Conservation (phyloP, 2,888 invertebrate genomes). For the Apodemia mormo region DNA sequence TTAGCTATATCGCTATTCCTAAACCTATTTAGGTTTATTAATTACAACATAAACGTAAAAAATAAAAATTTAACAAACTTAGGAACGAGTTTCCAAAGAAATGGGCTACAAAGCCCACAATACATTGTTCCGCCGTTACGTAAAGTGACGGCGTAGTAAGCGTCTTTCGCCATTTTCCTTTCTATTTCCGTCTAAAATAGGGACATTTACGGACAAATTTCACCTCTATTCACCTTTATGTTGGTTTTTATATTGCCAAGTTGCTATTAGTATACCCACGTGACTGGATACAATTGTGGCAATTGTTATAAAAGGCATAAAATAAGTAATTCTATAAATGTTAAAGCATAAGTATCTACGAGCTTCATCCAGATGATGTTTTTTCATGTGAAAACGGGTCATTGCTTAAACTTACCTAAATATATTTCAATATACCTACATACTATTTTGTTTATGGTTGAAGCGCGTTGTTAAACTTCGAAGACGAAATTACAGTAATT, state of each 20-base stretch:
- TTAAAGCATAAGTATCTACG: too few relatives aligned
- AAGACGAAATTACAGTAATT: too few relatives aligned
- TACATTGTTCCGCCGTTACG: neutral
- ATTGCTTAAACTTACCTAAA: too few relatives aligned
- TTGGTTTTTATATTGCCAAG: neutral
- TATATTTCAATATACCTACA: too few relatives aligned
- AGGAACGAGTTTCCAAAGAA: neutral
- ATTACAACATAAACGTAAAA: neutral
- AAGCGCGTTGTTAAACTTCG: too few relatives aligned
- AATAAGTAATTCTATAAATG: too few relatives aligned
- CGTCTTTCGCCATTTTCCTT: conserved; percentile 14
- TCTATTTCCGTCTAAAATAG: conserved; percentile 19
- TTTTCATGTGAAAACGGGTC: too few relatives aligned
- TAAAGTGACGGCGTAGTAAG: conserved; percentile 4
- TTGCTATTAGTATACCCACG: neutral
- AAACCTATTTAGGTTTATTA: too few relatives aligned
- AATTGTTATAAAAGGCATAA: neutral
- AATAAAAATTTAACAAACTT: neutral
- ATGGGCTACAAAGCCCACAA: neutral
- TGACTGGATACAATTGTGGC: neutral
- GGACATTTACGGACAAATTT: conserved; percentile 22
- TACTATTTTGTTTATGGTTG: too few relatives aligned
- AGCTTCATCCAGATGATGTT: too few relatives aligned
- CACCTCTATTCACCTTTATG: conserved; percentile 21
- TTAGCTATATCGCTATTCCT: too few relatives aligned